phyloP scores from a whole-genome alignment of 1,140 invertebrate species.

The Drosophila ananassae region DNA sequence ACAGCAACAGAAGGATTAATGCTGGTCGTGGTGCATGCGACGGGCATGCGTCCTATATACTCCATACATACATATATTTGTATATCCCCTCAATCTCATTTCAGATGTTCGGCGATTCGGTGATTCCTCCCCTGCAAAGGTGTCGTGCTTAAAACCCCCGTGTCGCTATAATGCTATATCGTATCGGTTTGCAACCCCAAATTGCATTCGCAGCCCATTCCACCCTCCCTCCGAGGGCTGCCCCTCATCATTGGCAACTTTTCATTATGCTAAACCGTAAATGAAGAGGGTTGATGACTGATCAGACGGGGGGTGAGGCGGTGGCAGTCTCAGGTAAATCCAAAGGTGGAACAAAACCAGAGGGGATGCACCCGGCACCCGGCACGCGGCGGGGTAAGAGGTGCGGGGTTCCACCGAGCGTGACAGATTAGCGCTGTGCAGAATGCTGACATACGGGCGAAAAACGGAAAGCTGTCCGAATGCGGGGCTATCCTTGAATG shows the following conservation, averaged over 20 bases:
- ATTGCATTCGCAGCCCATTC: conserved; percentile 67
- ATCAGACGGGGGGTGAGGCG: conserved; percentile 6
- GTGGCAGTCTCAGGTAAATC: conserved; percentile 24
- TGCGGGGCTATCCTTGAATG: conserved; percentile 61
- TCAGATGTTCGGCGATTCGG: conserved; percentile 7
- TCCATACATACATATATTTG: not conserved
- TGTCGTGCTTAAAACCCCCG: conserved; percentile 60
- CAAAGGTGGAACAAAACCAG: conserved; percentile 45
- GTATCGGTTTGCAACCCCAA: conserved; percentile 72
- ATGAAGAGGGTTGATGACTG: conserved; percentile 74
- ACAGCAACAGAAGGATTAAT: conserved; percentile 75
- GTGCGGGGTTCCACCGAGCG: conserved; percentile 48
- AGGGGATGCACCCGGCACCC: conserved; percentile 15
- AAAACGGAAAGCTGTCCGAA: conserved; percentile 47
- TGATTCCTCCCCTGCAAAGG: conserved; percentile 45
- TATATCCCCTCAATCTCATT: conserved; percentile 24
- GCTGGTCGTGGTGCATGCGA: conserved; percentile 64
- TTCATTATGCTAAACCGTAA: conserved; percentile 81
- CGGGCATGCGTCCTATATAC: conserved; percentile 28
- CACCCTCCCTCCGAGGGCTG: conserved; percentile 8
- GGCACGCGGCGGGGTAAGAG: conserved; percentile 1
- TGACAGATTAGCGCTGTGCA: conserved; percentile 71
- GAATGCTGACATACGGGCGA: conserved; percentile 76
- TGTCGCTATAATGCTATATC: conserved; percentile 30
- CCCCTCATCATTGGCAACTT: conserved; percentile 68